A percentile compares a stretch with the other conserved stretches of the same genome.
phyloP scores from a whole-genome alignment of 2,113 vertebrate species.

The Geococcyx californianus region DNA sequence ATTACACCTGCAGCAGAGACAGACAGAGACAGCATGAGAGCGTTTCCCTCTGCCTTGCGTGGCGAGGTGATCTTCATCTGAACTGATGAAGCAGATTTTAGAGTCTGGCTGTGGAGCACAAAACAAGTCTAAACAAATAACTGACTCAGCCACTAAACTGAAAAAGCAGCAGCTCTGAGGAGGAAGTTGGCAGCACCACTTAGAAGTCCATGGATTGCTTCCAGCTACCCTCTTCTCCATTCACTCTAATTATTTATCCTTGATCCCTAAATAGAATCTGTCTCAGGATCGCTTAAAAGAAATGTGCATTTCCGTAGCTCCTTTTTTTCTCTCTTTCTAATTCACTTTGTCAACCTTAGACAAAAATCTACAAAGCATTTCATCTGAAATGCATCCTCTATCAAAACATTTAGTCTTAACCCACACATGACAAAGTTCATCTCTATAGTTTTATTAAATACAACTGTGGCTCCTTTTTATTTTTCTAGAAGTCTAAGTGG shows the following conservation, averaged over 20 bases:
- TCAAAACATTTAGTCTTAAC: neutral
- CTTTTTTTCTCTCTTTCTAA: neutral
- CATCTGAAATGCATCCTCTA: neutral
- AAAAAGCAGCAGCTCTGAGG: slow-evolving; percentile 47
- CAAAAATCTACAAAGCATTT: neutral
- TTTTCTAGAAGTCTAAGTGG: neutral
- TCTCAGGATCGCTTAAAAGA: slow-evolving; percentile 11
- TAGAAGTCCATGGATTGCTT: neutral
- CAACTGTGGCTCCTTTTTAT: neutral
- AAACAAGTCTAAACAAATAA: slow-evolving; percentile 28
- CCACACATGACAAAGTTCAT: neutral
- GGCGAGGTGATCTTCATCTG: neutral
- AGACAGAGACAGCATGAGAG: neutral
- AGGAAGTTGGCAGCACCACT: slow-evolving; percentile 37
- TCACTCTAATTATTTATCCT: slow-evolving; percentile 54
- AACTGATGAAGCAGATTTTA: neutral
- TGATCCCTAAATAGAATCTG: slow-evolving; percentile 29
- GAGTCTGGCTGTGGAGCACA: neutral
- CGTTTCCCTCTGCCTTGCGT: neutral
- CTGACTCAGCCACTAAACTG: slow-evolving; percentile 64
- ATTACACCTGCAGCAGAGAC: slow-evolving; percentile 34
- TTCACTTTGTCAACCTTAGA: neutral
- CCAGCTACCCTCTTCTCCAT: slow-evolving; percentile 49
- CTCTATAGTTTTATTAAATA: neutral
- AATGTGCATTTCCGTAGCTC: neutral